A percentile compares a stretch with the other conserved stretches of the same genome.
Conservation (phyloP, 2,797 vertebrate genomes). For the Dendrocincla tyrannina region DNA sequence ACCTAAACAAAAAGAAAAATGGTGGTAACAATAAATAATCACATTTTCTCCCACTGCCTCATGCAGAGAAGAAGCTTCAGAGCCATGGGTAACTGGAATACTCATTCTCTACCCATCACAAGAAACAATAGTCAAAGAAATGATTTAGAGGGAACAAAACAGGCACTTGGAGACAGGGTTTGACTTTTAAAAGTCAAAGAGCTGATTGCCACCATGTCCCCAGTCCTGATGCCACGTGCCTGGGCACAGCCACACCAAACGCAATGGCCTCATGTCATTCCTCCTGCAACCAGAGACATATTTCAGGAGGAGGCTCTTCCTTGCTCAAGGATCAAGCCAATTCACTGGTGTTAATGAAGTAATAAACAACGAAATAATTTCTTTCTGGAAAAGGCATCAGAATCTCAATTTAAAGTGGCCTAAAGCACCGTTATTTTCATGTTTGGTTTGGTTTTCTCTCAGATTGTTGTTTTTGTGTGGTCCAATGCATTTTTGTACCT, state of each 20-base stretch:
- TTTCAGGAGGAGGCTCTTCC: too few relatives aligned
- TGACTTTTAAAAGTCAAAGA: background rate
- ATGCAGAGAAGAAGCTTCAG: background rate
- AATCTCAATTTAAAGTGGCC: background rate
- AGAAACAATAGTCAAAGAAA: background rate
- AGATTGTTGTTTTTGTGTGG: background rate
- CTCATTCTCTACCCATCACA: background rate
- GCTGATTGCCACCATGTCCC: background rate
- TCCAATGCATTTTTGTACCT: background rate
- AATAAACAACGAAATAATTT: background rate
- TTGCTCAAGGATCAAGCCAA: background rate
- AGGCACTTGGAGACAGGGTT: background rate
- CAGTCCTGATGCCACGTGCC: too few relatives aligned
- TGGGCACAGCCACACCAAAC: too few relatives aligned
- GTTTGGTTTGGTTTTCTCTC: background rate
- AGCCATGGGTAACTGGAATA: background rate
- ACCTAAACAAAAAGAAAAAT: slow-evolving; percentile 13
- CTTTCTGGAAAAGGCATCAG: background rate
- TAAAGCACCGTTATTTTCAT: background rate
- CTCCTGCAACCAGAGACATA: too few relatives aligned
- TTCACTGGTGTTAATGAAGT: background rate
- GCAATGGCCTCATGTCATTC: too few relatives aligned
- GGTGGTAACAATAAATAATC: background rate
- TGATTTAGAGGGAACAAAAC: background rate
- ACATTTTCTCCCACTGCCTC: background rate